phyloP scores from a whole-genome alignment of 2,888 invertebrate genomes.

The Drosophila macrospina region DNA sequence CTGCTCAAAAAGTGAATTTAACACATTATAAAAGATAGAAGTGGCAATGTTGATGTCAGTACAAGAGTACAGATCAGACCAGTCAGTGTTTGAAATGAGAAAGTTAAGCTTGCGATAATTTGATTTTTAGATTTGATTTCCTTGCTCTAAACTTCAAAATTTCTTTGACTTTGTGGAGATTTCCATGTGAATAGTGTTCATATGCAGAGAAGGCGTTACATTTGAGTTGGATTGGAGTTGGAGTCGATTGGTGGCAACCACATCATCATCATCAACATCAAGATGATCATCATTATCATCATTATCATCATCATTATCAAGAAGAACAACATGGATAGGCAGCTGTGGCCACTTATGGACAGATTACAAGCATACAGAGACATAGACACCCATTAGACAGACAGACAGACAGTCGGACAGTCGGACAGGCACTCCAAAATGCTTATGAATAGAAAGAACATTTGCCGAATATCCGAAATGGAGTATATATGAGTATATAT shows the following conservation, averaged over 20 bases:
- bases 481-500: neutral
- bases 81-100: no score
- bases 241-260: slow-evolving; percentile 45
- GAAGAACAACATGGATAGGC: slow-evolving; percentile 55
- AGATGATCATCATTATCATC: slow-evolving; percentile 15
- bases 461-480: slow-evolving; percentile 4
- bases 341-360: slow-evolving; percentile 71
- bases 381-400: slow-evolving; percentile 5
- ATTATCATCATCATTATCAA: slow-evolving; percentile 38
- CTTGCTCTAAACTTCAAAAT: no score
- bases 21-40: no score
- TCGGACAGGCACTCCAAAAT: slow-evolving; percentile 12
- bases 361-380: slow-evolving; percentile 59
- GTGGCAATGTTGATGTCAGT: no score
- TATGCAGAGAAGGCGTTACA: slow-evolving; percentile 40
- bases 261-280: slow-evolving; percentile 21
- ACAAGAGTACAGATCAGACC: no score
- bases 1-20: no score
- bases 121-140: no score
- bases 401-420: neutral
- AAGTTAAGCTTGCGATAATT: no score
- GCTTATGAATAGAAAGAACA: slow-evolving; percentile 15
- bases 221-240: slow-evolving; percentile 8
- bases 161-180: no score
- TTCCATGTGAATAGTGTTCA: no score